Conservation (phyloP, 2,113 vertebrate species). For the Pardalotus punctatus region DNA sequence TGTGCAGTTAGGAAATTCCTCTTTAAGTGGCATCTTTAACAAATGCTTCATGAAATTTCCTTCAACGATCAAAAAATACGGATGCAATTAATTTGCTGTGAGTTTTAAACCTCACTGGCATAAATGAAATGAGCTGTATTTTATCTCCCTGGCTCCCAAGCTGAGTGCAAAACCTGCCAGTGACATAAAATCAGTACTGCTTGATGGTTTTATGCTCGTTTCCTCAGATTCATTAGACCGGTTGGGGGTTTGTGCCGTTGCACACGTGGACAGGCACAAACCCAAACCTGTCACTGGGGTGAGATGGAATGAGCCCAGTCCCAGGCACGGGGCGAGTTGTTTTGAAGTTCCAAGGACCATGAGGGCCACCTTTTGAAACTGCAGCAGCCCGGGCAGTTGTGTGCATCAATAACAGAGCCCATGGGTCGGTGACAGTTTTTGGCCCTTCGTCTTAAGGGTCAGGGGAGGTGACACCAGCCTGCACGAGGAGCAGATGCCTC, state of each 20-base stretch:
- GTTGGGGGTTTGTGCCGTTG: background rate
- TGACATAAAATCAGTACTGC: background rate
- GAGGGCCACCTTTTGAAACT: background rate
- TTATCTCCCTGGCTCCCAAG: background rate
- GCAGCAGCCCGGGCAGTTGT: fast-evolving
- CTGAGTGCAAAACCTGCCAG: background rate
- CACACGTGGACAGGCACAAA: background rate
- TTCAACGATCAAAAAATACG: background rate
- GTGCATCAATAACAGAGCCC: background rate
- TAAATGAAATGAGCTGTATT: background rate
- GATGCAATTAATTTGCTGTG: background rate
- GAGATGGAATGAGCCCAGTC: background rate
- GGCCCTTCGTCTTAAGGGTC: fast-evolving
- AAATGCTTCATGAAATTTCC: background rate
- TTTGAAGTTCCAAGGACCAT: background rate
- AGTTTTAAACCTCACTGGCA: background rate
- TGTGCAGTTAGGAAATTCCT: background rate
- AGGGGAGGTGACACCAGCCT: background rate
- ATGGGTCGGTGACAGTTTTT: background rate
- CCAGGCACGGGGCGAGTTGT: background rate
- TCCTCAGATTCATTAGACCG: background rate
- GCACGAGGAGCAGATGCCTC: background rate
- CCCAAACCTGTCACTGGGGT: background rate
- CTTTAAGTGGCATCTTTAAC: conserved; percentile 3
- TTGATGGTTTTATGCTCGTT: background rate